Evolutionary conservation across 2,113 vertebrate species (phyloP), one percentile per base, ranked within the genome.

Genomic region (Cyrtonyx montezumae): DNA sequence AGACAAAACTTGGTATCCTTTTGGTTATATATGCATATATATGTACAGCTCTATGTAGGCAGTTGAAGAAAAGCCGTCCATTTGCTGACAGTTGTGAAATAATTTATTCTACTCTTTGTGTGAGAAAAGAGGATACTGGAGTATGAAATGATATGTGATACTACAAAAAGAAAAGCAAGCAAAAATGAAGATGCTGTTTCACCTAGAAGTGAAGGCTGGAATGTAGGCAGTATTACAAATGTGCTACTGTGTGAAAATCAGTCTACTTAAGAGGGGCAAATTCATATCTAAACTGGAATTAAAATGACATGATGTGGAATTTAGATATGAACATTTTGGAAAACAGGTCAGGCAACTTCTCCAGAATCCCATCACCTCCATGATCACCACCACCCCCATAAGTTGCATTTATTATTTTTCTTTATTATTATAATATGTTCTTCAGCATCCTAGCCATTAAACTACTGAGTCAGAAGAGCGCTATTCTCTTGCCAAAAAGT

Each of bases 311-410:
- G 11, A 16, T 11, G 8, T 20, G 26, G 8, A 59, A 80, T 67
- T 77, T 42, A 53, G 21, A 28, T 34, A 14, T 12, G 53, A 19
- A 85, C 82, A 85, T 77, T 11, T 49, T 37, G 15, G 37, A 42
- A 7, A 49, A 7, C 16, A 37, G 2, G 66, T 88, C 26, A 80
- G 65, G 25, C 11, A 83, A 8, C 36, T 74, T 78, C 28, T 48
- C 63, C 62, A 69, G 65, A 83, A 42, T 8, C 2, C 19, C 4
- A 37, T 14, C 11, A 32, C 8, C 13, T 68, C n/a, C 63, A 19
- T 65, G n/a, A 58, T 10, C 1, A 20, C 13, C 2, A 2, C 4
- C 20, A 1, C 6, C 17, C 12, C 17, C 13, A 20, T 20, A 8
- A 58, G 9, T 40, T 69, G 3, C 16, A 42, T 42, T 90, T 40